A percentile compares a stretch with the other conserved stretches of the same genome.
These are phyloP conservation scores for Synanthedon myopaeformis DNA, from an alignment of 2,888 invertebrate genomes.

Conservation along the genomic window DNA sequence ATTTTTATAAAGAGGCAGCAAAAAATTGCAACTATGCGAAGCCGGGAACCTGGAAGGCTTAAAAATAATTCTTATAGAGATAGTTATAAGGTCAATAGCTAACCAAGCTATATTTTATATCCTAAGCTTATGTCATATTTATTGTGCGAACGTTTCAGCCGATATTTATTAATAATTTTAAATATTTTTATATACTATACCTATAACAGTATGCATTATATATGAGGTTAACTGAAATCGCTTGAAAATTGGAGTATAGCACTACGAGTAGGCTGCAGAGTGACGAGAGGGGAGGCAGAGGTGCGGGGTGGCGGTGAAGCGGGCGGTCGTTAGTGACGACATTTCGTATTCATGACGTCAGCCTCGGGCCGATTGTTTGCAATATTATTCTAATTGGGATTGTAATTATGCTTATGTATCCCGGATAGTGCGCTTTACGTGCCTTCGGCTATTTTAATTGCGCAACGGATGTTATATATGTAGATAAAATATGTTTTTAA, in stretches of 20 bases:
- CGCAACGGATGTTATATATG: not conserved
- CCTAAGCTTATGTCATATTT: too few species aligned
- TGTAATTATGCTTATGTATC: constrained; percentile 43
- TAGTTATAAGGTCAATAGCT: too few species aligned
- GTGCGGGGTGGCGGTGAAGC: too few species aligned
- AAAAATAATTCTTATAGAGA: too few species aligned
- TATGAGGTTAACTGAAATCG: constrained; percentile 15
- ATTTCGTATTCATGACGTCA: constrained; percentile 69
- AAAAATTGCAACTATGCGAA: too few species aligned
- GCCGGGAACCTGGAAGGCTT: too few species aligned
- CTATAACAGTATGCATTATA: not conserved
- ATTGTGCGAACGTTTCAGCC: too few species aligned
- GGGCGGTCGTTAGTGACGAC: constrained; percentile 59
- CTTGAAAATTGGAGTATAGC: constrained; percentile 64
- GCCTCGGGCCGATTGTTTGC: constrained; percentile 67
- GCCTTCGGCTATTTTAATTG: not conserved
- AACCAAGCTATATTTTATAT: too few species aligned
- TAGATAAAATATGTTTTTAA: too few species aligned
- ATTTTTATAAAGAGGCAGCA: too few species aligned
- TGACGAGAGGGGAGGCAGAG: constrained; percentile 12
- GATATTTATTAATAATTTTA: too few species aligned
- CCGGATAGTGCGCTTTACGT: not conserved
- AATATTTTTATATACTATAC: too few species aligned
- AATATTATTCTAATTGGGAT: constrained; percentile 70
- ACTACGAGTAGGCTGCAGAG: constrained; percentile 26